Base-by-base conservation (phyloP, 2,888 invertebrate species). In the Cabera pusaria region DNA sequence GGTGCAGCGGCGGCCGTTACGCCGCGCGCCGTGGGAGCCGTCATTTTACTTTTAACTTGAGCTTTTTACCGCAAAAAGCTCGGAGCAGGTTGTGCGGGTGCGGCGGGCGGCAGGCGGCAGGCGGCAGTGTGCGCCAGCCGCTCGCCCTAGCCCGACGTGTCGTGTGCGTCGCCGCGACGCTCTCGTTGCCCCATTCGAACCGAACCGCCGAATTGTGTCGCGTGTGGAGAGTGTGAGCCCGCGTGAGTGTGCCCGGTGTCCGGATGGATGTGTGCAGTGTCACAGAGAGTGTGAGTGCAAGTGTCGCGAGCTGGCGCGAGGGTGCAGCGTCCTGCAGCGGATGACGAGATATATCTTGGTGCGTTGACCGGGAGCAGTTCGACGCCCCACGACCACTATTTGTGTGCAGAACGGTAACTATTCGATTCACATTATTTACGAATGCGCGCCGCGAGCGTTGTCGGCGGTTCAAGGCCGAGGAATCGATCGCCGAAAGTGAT, bases 51-150 rank as follows among this genome's bases (percentile, higher is more conserved):
- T 73, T 74, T 73, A 71, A 68, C 67, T 61, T 38, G 63, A 72
- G 75, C 80, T 78, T 76, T 70, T 76, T 73, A 64, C 69, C 70
- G 76, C 71, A 80, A 81, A 83, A 82, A 81, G 81, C 77, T 77
- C 58, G 47, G 55, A 68, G 71, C 77, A 74, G 78, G 79, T 73
- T 72, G 75, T 51, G 50, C 42, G 51, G 55, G 50, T 51, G 47
- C 39, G 51, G 52, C 53, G 56, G 47, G 52, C 53, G 52, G 39
- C 44, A 37, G n/a, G n/a, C n/a, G n/a, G n/a, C n/a, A n/a, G n/a
- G 48, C 37, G 65, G 56, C 75, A 78, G 83, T 79, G 66, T 68
- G 75, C 74, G 74, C 69, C 60, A 63, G 72, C 67, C 62, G 65
- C 59, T 56, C 65, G 69, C 56, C 49, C 41, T 31, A 50, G 60